Conservation (phyloP, 2,113 vertebrate species). For the Cinclus cinclus region DNA sequence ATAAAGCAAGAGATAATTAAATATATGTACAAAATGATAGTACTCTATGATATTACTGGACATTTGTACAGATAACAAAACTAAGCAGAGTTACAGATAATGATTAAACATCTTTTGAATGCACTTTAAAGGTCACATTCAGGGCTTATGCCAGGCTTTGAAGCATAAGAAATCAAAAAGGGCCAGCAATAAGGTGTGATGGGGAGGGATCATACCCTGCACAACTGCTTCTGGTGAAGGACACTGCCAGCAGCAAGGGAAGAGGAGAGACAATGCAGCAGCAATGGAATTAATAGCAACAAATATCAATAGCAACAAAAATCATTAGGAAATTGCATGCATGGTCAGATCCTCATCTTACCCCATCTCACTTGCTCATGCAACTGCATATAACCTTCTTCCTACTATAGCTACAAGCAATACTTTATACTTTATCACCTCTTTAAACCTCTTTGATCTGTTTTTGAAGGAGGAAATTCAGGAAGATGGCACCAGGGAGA, state of each 20-base stretch:
- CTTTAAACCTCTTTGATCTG: neutral
- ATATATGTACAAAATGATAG: neutral
- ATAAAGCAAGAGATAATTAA: constrained; percentile 29
- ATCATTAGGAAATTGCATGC: neutral
- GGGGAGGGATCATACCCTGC: neutral
- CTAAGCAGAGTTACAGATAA: neutral
- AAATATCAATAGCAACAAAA: neutral
- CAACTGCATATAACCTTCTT: neutral
- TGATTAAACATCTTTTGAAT: constrained; percentile 1
- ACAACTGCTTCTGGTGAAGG: neutral
- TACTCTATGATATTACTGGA: neutral
- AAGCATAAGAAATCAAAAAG: neutral
- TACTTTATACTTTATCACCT: neutral
- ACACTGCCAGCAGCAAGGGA: neutral
- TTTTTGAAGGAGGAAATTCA: neutral
- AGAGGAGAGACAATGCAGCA: neutral
- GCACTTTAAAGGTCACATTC: neutral
- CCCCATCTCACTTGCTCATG: neutral
- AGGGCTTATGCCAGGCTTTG: neutral
- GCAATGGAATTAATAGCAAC: neutral
- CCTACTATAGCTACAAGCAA: neutral
- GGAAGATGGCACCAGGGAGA: neutral
- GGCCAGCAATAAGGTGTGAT: neutral
- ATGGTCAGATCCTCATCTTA: neutral
- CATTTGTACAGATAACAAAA: neutral